phyloP scores from a whole-genome alignment of 2,113 vertebrate species.

The Rhodinocichla rosea region DNA sequence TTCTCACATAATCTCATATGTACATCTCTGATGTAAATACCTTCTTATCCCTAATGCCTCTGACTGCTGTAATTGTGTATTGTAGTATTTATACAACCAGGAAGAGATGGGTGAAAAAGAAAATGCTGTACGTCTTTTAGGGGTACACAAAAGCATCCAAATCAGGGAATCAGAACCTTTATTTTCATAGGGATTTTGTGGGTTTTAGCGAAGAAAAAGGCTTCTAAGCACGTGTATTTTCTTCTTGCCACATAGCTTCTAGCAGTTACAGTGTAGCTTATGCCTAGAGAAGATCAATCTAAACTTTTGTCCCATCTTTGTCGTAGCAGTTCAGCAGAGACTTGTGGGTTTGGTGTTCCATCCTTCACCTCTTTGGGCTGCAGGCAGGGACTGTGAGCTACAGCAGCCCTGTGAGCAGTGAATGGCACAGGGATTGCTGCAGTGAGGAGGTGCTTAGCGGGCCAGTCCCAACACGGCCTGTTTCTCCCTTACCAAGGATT shows the following conservation, averaged over 20 bases:
- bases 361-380: neutral
- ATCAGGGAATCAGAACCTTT: neutral
- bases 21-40: constrained; percentile 43
- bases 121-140: neutral
- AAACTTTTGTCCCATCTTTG: neutral
- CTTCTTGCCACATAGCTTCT: neutral
- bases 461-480: constrained; percentile 53
- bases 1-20: neutral
- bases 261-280: neutral
- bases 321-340: neutral
- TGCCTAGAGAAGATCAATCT: neutral
- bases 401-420: neutral
- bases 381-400: neutral
- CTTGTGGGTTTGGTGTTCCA: neutral
- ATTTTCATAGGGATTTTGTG: neutral
- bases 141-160: neutral
- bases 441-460: constrained; percentile 39
- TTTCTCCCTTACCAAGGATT: constrained; percentile 54
- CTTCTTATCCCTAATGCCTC: neutral
- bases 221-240: neutral
- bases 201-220: neutral
- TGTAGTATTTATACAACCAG: neutral
- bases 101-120: neutral
- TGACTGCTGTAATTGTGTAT: neutral
- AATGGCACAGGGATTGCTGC: neutral